Base-by-base conservation (phyloP, 2,113 vertebrate genomes). In the Halcyon senegalensis region DNA sequence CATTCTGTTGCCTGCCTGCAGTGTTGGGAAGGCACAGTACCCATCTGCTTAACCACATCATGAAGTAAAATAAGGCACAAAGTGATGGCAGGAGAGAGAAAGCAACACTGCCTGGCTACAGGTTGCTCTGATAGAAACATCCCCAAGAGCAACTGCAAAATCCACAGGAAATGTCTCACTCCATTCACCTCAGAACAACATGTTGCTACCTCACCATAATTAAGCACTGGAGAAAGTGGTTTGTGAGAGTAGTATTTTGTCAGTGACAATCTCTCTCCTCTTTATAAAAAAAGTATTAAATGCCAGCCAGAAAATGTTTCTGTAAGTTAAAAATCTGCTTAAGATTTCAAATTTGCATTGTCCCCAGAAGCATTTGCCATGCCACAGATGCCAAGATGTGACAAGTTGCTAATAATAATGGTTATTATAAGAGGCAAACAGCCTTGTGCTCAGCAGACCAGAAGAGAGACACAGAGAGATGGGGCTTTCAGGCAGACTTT, bases 351-450 rank as follows among this genome's bases (percentile, higher is more conserved):
- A 84, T 87, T 56, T 3, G 0, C 39, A 8, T 84, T 93, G 84
- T 84, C 31, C 35, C 68, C 56, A 51, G 55, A 67, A 88, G 60
- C 30, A 60, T 66, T 78, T 93, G 79, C 67, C n/a, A 25, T 2
- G 12, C 35, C 55, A 62, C 5, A 3, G 73, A 41, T 86, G 73
- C 66, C 83, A 87, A 84, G 73, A 79, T 50, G 62, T 87, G 69
- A 90, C 58, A 81, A 77, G 70, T 66, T 0, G 0, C 62, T 96
- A 53, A 95, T 88, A 89, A 68, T 87, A 92, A 82, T 19, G 37
- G 24, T 92, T 93, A 90, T 88, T 81, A 27, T 46, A 48, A 64
- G 15, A 82, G 73, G 77, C 62, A 84, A 92, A 89, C 27, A 90
- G 43, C 56, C 46, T 39, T 68, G 85, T 64, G 60, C 68, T 78